Conservation (phyloP, 2,888 invertebrate species). For the Athrips mouffetella region DNA sequence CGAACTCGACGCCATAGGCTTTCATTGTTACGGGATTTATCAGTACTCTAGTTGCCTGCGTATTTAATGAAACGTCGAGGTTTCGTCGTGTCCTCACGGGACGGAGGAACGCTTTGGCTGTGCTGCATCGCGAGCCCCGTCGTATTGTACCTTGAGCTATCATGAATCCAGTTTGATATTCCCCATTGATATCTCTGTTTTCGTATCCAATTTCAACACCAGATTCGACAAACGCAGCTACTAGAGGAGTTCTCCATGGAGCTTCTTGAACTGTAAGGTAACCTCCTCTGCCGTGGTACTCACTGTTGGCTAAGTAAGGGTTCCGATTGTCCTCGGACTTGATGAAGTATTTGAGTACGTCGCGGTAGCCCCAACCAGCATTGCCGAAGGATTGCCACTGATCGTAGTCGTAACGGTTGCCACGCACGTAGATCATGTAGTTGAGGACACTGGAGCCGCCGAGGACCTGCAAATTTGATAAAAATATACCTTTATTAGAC, state of each 20-base stretch:
- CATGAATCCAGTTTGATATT: slow-evolving; percentile 87
- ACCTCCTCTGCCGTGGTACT: slow-evolving; percentile 86
- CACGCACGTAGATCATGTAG: slow-evolving; percentile 94
- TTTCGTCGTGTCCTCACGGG: slow-evolving; percentile 87
- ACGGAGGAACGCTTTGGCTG: slow-evolving; percentile 91
- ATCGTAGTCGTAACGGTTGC: slow-evolving; percentile 91
- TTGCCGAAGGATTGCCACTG: slow-evolving; percentile 93
- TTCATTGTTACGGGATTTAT: slow-evolving; percentile 86
- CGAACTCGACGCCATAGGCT: slow-evolving; percentile 89
- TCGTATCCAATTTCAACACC: slow-evolving; percentile 90
- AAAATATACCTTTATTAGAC: not conserved
- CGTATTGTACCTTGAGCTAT: slow-evolving; percentile 89
- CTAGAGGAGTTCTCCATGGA: slow-evolving; percentile 90
- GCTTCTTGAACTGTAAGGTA: slow-evolving; percentile 89
- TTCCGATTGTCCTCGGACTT: slow-evolving; percentile 94
- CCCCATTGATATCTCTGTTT: slow-evolving; percentile 90
- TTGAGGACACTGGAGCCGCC: slow-evolving; percentile 93
- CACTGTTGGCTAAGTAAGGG: slow-evolving; percentile 85
- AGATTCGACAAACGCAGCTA: slow-evolving; percentile 89
- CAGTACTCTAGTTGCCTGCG: slow-evolving; percentile 86
- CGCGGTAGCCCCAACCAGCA: slow-evolving; percentile 91
- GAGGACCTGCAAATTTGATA: slow-evolving; percentile 78
- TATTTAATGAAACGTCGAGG: slow-evolving; percentile 88
- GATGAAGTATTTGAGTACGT: slow-evolving; percentile 91
- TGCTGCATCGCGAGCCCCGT: slow-evolving; percentile 88